Conservation (phyloP, 2,797 vertebrate species). For the Eupleurogrammus muticus region DNA sequence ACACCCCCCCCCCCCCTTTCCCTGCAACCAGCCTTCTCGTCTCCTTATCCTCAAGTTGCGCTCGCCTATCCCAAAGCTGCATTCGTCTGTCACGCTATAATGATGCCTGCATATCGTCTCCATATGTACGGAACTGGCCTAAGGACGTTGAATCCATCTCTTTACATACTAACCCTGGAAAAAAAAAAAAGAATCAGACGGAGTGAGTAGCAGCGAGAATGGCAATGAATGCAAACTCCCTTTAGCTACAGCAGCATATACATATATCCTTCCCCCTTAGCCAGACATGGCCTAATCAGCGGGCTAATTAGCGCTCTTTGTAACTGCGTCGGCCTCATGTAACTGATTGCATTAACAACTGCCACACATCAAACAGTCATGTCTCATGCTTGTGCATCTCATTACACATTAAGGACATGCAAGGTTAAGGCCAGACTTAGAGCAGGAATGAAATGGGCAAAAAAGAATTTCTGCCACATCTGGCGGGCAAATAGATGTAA, state of each 20-base stretch:
- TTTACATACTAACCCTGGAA: constrained; percentile 25
- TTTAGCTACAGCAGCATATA: constrained; percentile 54
- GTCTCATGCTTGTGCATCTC: constrained; percentile 65
- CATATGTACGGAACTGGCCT: constrained; percentile 46
- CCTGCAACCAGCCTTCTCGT: not conserved
- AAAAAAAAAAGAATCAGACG: constrained; percentile 18
- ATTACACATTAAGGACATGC: constrained; percentile 68
- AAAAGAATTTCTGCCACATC: constrained; percentile 46
- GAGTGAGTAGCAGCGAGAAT: constrained; percentile 16
- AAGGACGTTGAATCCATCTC: constrained; percentile 36
- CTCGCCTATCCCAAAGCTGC: constrained; percentile 34
- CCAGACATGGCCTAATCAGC: constrained; percentile 74
- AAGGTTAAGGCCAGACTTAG: constrained; percentile 62
- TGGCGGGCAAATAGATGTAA: constrained; percentile 52
- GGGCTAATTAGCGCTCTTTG: constrained; percentile 73
- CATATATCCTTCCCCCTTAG: constrained; percentile 63
- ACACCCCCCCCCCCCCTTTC: not conserved
- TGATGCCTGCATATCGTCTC: constrained; percentile 46
- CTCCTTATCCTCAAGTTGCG: constrained; percentile 12
- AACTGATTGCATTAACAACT: constrained; percentile 80
- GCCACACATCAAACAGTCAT: constrained; percentile 74
- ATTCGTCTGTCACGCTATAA: constrained; percentile 33
- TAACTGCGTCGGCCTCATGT: constrained; percentile 65
- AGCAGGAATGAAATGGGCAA: constrained; percentile 42
- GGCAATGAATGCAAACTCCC: constrained; percentile 43